Evolutionary conservation across 2,797 vertebrate species (phyloP).

Genomic region (Serranus cabrilla): DNA sequence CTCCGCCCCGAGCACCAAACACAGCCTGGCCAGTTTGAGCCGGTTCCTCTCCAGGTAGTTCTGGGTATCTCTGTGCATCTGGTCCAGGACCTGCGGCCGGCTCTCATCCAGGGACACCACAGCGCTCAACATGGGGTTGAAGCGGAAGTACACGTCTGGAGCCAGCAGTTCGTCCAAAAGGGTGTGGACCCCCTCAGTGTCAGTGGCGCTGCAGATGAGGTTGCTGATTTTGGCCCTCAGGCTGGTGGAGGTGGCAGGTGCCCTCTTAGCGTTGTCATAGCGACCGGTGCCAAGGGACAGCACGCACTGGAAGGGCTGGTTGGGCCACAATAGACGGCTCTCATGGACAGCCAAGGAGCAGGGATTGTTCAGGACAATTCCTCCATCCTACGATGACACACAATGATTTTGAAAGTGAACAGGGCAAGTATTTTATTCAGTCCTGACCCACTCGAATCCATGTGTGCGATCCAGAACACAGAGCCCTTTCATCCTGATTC

Average conservation of each 20-base stretch:
- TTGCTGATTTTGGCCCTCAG: conserved; percentile 85
- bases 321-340: conserved; percentile 85
- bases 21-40: conserved; percentile 80
- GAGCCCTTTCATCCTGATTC: neutral
- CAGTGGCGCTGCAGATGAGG: conserved; percentile 86
- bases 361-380: conserved; percentile 85
- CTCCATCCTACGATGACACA: conserved; percentile 79
- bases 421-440: neutral
- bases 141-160: conserved; percentile 85
- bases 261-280: conserved; percentile 79
- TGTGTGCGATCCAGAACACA: neutral
- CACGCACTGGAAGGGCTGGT: conserved; percentile 85
- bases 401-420: neutral
- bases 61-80: conserved; percentile 81
- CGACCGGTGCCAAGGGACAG: conserved; percentile 85
- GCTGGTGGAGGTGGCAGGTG: conserved; percentile 84
- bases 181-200: conserved; percentile 87
- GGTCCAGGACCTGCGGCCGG: conserved; percentile 74
- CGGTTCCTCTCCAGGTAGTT: conserved; percentile 82
- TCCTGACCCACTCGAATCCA: neutral
- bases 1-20: conserved; percentile 78
- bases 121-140: conserved; percentile 85
- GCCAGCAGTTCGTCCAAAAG: conserved; percentile 84
- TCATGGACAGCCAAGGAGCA: conserved; percentile 86
- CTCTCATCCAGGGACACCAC: conserved; percentile 85